Conservation (phyloP, 1,140 invertebrate genomes). For the Philotrypesis tridentata region DNA sequence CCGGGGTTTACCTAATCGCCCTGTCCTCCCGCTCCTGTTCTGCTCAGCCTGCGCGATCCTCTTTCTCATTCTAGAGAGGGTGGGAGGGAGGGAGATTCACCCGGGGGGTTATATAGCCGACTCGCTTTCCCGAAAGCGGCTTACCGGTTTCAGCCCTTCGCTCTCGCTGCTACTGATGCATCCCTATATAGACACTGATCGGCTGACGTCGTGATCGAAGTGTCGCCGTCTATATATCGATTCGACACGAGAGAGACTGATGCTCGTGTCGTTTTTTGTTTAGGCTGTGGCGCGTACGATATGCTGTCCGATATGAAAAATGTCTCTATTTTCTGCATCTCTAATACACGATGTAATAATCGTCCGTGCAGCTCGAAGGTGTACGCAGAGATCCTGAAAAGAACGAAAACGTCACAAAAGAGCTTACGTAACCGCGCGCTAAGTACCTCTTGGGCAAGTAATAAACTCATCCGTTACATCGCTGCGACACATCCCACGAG, state of each 20-base stretch:
- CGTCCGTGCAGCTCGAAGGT: too few species aligned
- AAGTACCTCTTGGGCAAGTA: conserved; percentile 6
- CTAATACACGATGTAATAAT: too few species aligned
- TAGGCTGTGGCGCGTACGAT: too few species aligned
- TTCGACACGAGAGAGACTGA: not conserved
- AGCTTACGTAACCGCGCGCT: not conserved
- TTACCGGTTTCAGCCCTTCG: conserved; percentile 67
- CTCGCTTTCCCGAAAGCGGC: conserved; percentile 69
- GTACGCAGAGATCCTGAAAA: too few species aligned
- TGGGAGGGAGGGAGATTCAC: conserved; percentile 7
- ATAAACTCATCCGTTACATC: conserved; percentile 35
- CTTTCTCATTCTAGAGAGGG: conserved; percentile 36
- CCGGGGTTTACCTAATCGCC: conserved; percentile 73
- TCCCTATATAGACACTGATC: not conserved
- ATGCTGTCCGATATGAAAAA: too few species aligned
- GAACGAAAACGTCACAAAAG: too few species aligned
- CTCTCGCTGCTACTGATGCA: conserved; percentile 51
- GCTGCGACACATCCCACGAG: conserved; percentile 1
- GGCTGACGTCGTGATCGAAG: conserved; percentile 4
- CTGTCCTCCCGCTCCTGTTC: conserved; percentile 58
- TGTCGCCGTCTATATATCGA: not conserved
- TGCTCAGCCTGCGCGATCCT: conserved; percentile 57
- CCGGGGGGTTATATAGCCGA: conserved; percentile 10
- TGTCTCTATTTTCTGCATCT: too few species aligned
- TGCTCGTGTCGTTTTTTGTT: not conserved